Conservation (phyloP, 2,113 vertebrate species). For the Sardina pilchardus region DNA sequence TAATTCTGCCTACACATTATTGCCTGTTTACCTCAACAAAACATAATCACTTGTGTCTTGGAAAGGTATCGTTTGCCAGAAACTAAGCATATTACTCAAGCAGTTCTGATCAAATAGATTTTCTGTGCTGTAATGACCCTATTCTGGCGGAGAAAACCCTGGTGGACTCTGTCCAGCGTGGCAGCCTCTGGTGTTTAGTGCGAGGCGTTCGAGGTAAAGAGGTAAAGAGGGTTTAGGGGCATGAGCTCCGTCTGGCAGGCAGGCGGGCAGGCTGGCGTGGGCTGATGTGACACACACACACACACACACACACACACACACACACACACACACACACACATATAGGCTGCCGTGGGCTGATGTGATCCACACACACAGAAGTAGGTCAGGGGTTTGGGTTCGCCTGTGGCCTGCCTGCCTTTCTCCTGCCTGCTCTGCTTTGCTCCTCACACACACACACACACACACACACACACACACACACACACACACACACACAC, state of each 20-base stretch:
- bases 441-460: not conserved
- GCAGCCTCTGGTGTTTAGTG: not conserved
- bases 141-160: too few relatives aligned
- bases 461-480: conserved; percentile 11
- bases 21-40: not conserved
- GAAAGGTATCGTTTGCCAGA: too few relatives aligned
- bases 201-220: not conserved
- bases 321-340: too few relatives aligned
- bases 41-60: not conserved
- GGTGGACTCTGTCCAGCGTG: not conserved
- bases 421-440: not conserved
- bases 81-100: too few relatives aligned
- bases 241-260: not conserved
- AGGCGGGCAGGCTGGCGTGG: not conserved
- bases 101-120: too few relatives aligned
- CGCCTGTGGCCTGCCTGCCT: conserved; percentile 30
- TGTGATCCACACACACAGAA: conserved; percentile 32
- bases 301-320: too few relatives aligned
- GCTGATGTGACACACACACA: not conserved
- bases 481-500: not conserved
- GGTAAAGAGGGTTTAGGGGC: not conserved
- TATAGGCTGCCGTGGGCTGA: not conserved
- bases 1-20: not conserved
- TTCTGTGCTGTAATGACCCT: too few relatives aligned
- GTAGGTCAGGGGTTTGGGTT: conserved; percentile 41